Evolutionary conservation across 2,113 vertebrate genomes (phyloP).

Genomic region (Cichladusa arquata): DNA sequence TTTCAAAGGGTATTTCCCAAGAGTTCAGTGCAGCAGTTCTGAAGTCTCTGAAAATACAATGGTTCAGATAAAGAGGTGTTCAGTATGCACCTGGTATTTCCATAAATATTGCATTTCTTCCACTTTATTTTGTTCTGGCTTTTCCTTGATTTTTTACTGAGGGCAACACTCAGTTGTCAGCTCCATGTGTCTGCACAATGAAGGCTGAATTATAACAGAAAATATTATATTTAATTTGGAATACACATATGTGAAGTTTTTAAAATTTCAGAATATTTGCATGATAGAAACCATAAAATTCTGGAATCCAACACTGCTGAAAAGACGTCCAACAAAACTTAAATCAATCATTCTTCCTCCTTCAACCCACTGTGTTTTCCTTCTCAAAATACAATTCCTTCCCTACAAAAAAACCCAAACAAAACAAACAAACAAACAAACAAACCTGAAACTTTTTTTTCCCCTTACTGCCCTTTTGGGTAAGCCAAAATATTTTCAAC

Average conservation of each 20-base stretch:
- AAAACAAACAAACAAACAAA: no score
- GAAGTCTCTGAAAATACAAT: neutral
- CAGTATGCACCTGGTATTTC: neutral
- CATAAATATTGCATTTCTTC: slow-evolving; percentile 14
- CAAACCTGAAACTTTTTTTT: no score
- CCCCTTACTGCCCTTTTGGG: neutral
- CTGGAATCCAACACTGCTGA: neutral
- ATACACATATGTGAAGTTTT: neutral
- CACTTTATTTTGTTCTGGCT: neutral
- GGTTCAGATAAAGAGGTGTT: neutral
- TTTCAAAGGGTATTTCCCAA: slow-evolving; percentile 21
- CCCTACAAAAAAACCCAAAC: neutral
- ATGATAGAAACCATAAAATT: neutral
- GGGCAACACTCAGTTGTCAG: neutral
- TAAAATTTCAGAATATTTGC: neutral
- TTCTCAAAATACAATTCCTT: neutral
- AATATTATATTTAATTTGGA: neutral
- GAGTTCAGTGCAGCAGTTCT: neutral
- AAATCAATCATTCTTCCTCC: neutral
- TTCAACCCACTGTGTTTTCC: neutral
- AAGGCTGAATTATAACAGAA: neutral
- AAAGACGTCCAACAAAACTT: neutral
- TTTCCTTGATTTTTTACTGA: neutral
- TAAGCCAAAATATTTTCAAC: neutral
- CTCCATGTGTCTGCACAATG: neutral